Conservation (phyloP, 2,113 vertebrate genomes). For the Mormyrus iriodes region DNA sequence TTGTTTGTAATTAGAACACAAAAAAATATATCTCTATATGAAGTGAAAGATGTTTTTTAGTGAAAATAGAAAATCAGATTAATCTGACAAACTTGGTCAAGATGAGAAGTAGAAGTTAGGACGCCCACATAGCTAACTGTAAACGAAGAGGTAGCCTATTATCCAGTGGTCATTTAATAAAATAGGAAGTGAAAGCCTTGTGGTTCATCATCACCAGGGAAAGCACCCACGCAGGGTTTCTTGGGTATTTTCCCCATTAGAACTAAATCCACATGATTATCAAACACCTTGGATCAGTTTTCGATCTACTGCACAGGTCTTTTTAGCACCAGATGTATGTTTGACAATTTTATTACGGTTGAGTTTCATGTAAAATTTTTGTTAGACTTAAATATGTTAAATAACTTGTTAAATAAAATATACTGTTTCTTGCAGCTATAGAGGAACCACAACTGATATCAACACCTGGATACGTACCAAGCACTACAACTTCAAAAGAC, state of each 20-base stretch:
- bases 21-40: neutral
- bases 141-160: conserved; percentile 8
- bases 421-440: conserved; percentile 24
- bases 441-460: neutral
- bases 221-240: conserved; percentile 27
- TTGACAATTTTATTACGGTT: neutral
- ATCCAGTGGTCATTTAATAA: conserved; percentile 28
- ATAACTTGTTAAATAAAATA: neutral
- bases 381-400: neutral
- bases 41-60: neutral
- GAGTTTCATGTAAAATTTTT: neutral
- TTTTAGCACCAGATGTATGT: neutral
- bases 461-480: neutral
- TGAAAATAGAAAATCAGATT: neutral
- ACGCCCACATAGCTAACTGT: neutral
- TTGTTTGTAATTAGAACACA: neutral
- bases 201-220: conserved; percentile 29
- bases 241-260: conserved; percentile 28
- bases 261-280: neutral
- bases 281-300: neutral
- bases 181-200: conserved; percentile 29
- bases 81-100: neutral
- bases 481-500: conserved; percentile 11
- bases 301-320: neutral
- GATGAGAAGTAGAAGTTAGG: neutral